Base-by-base conservation (phyloP, 1,140 invertebrate species). In the Drosophila prosaltans region DNA sequence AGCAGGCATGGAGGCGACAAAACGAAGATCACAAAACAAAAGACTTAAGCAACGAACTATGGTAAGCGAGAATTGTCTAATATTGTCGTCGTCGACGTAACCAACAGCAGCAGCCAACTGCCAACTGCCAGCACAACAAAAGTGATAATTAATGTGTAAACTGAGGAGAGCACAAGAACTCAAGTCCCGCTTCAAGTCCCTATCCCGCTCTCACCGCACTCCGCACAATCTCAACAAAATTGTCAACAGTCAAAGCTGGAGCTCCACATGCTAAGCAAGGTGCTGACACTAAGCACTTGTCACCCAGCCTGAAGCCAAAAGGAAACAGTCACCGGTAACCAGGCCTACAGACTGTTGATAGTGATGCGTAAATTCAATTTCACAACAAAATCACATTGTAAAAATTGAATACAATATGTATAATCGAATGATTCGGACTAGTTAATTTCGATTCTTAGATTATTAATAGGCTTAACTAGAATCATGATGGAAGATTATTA, bases 111-210 rank as follows among this genome's bases (percentile, higher is more conserved):
- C 32, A 36, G 32, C 28, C 28, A 30, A 30, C 28, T 30, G 41
- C 36, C 69, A 41, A 30, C 65, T 67, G 79, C 75, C 73, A 73
- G 68, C 70, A 69, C 69, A 69, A 88, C 85, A 88, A 80, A 89
- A 88, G 84, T 88, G 85, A 89, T 88, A 88, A 88, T 88, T 89
- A 88, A 89, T 88, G 84, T 84, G 84, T 88, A 88, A 88, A 74
- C 74, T 82, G 84, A 84, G 74, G 45, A 51, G 45, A 51, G 45
- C 45, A 51, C 21, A 9, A 51, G 24, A 10, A 51, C 7, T 6
- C 43, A n/a, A 1, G 1, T 7, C 1, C 21, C 16, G 32, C 21
- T 4, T 48, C 16, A 21, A 16, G 7, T 21, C 45, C 6, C 5
- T 24, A 8, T 24, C 45, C 16, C 8, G 6, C 45, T 10, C 21